Base-by-base conservation (phyloP, 2,888 invertebrate genomes). In the Alviniconcha strummeri region DNA sequence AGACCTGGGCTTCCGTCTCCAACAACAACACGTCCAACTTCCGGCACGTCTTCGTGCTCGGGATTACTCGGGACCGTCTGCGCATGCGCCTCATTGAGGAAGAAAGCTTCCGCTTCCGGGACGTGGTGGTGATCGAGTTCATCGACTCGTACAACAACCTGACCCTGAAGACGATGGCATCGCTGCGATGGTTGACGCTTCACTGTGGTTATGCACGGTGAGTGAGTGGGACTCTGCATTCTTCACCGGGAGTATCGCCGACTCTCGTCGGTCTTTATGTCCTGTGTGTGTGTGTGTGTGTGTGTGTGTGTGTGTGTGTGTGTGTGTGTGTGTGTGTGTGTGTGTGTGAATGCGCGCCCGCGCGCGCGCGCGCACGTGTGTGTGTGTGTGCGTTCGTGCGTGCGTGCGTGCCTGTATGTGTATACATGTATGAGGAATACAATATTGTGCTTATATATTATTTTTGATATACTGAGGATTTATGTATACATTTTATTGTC, bases 91-190 rank as follows among this genome's bases (percentile, higher is more conserved):
- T 4, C 54, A 8, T 80, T 54, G 67, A 6, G 67, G 79, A 81
- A 0, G 84, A 84, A 54, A 69, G 77, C n/a, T n/a, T 8, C 11
- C 60, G 15, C n/a, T 60, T 78, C 56, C 56, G 76, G 54, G 84
- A 84, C 81, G 81, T 84, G 17, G 81, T 84, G 15, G n/a, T 81
- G 72, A 17, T 52, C 5, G 78, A 72, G 72, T 84, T 84, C 64
- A 8, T 57, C 4, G 84, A 84, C 36, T 77, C 81, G 1, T 84
- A 84, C 64, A n/a, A 72, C 17, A 84, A 84, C 36, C 77, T 84
- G 56, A 81, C 84, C 54, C 17, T 84, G 54, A 84, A 84, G 54
- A 84, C 81, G 13, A 64, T 84, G 5, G 4, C 76, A 36, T 74
- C 78, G 8, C 60, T 84, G 72, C 75, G 56, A 11, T 84, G 84